These are phyloP conservation scores for Trachelus iudaicus DNA, from an alignment of 2,888 invertebrate genomes.

Conservation along the genomic window DNA sequence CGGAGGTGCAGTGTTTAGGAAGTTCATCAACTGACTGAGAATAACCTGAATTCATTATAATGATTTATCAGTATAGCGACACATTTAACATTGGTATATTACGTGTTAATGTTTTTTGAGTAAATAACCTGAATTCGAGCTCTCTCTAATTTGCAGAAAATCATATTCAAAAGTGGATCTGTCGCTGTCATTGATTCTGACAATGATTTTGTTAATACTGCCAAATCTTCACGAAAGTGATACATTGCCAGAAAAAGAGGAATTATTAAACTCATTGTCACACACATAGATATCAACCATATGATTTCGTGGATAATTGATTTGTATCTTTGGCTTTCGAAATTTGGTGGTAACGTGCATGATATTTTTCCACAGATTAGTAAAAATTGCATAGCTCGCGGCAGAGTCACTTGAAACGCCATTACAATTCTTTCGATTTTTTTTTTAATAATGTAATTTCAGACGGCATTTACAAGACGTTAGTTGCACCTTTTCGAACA, in stretches of 20 bases:
- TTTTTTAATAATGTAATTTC: background rate
- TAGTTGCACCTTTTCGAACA: background rate
- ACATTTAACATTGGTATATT: background rate
- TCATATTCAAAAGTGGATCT: constrained; percentile 43
- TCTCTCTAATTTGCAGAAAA: constrained; percentile 38
- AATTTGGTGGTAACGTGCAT: constrained; percentile 42
- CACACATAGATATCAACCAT: constrained; percentile 39
- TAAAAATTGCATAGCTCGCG: constrained; percentile 19
- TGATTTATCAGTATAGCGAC: background rate
- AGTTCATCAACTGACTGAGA: constrained; percentile 36
- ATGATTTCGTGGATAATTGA: constrained; percentile 27
- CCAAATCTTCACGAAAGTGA: constrained; percentile 33
- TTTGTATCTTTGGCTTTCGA: constrained; percentile 8
- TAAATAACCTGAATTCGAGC: constrained; percentile 40
- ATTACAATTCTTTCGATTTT: background rate
- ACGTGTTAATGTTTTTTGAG: constrained; percentile 20
- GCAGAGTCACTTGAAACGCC: background rate
- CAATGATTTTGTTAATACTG: constrained; percentile 38
- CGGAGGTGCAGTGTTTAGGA: constrained; percentile 24
- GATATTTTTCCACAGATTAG: constrained; percentile 35
- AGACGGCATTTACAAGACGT: background rate
- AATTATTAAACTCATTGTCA: constrained; percentile 32
- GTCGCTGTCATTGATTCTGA: constrained; percentile 44
- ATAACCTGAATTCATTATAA: constrained; percentile 29
- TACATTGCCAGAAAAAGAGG: constrained; percentile 39